phyloP scores from a whole-genome alignment of 2,797 vertebrate genomes.

The Macroramphosus scolopax region DNA sequence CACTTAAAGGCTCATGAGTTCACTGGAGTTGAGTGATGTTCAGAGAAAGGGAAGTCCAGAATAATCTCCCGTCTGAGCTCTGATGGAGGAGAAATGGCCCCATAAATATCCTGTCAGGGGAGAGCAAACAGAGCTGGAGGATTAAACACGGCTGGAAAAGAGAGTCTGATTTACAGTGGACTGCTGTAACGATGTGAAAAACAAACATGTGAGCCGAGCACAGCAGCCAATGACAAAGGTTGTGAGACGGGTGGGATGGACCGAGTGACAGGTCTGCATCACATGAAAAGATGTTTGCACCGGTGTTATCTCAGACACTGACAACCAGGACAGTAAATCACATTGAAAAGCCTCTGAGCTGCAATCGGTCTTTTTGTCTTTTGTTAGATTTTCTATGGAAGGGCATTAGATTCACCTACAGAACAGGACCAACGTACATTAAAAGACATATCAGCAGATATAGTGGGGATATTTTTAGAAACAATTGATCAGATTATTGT shows the following conservation, averaged over 20 bases:
- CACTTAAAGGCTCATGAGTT: neutral
- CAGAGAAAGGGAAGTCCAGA: constrained; percentile 44
- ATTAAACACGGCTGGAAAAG: constrained; percentile 23
- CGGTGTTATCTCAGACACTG: constrained; percentile 17
- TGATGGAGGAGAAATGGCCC: constrained; percentile 22
- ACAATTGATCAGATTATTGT: neutral
- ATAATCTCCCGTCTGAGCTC: neutral
- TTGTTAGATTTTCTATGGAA: constrained; percentile 18
- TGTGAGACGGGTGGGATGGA: constrained; percentile 12
- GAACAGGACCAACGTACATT: constrained; percentile 13
- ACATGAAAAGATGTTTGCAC: constrained; percentile 7
- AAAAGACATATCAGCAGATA: constrained; percentile 5
- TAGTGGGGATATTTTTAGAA: neutral
- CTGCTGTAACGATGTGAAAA: constrained; percentile 63
- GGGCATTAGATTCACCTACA: neutral
- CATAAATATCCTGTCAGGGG: constrained; percentile 46
- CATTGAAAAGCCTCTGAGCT: constrained; percentile 2
- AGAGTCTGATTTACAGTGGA: constrained; percentile 52
- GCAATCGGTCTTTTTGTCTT: constrained; percentile 10
- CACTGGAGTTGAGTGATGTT: neutral
- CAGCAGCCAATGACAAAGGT: constrained; percentile 29
- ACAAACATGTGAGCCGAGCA: constrained; percentile 45
- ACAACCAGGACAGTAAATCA: no score
- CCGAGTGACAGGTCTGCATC: constrained; percentile 9
- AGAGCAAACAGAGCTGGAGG: constrained; percentile 45